Conservation (phyloP, 92 coral and sea anemone genomes). For the Palythoa caribaeorum region DNA sequence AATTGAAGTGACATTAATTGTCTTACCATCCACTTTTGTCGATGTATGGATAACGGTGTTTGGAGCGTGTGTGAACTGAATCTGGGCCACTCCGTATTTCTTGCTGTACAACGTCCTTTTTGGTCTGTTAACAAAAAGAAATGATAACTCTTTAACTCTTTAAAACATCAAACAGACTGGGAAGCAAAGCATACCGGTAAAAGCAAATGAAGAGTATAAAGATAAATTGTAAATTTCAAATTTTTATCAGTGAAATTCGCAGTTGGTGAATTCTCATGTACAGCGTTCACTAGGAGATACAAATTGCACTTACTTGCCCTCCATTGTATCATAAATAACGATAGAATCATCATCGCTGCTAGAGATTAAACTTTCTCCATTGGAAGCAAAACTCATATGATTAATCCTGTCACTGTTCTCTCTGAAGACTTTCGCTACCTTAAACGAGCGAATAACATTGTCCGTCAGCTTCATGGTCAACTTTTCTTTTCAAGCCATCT, state of each 20-base stretch:
- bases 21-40: constrained; percentile 98
- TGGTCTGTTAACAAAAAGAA: constrained; percentile 69
- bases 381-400: constrained; percentile 89
- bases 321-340: constrained; percentile 93
- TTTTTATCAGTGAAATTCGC: neutral
- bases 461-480: constrained; percentile 87
- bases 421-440: constrained; percentile 95
- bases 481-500: neutral
- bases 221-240: neutral
- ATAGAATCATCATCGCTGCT: constrained; percentile 99
- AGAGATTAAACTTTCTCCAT: constrained; percentile 92
- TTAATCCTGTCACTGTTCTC: constrained; percentile 97
- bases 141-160: neutral
- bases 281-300: neutral
- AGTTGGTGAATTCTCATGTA: neutral
- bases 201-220: neutral
- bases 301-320: constrained; percentile 91
- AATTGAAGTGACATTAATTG: neutral
- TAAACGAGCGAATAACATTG: constrained; percentile 87
- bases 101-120: constrained; percentile 96
- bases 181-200: neutral
- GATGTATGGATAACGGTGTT: constrained; percentile 99
- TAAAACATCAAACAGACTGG: neutral
- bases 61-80: constrained; percentile 98
- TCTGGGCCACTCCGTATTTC: constrained; percentile 98